A percentile compares a stretch with the other conserved stretches of the same genome.
Conservation (phyloP, 2,113 vertebrate genomes). For the Apodemus sylvaticus region DNA sequence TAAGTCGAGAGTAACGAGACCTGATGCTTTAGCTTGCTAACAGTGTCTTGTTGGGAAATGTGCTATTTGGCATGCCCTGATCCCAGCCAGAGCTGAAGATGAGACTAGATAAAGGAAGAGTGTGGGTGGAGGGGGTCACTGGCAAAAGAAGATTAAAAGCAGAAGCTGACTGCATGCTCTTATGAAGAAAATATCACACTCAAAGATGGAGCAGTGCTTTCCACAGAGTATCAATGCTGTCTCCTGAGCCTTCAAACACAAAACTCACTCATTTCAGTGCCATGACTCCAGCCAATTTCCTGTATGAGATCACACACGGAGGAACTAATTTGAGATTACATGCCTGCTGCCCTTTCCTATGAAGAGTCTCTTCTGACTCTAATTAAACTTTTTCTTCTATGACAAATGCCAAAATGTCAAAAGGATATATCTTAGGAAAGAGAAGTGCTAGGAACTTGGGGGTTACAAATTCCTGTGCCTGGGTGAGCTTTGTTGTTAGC, state of each 20-base stretch:
- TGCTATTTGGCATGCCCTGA: too few species aligned
- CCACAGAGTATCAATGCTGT: not conserved
- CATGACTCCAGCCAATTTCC: conserved; percentile 45
- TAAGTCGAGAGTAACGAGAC: not conserved
- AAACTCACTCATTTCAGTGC: conserved; percentile 60
- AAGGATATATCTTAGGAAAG: conserved; percentile 50
- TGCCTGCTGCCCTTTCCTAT: conserved; percentile 43
- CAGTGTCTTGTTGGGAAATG: not conserved
- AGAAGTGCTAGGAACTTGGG: not conserved
- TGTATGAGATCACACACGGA: conserved; percentile 42
- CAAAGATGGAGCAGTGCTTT: conserved; percentile 14
- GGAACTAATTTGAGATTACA: conserved; percentile 72
- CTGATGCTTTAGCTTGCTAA: not conserved
- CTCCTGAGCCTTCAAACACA: conserved; percentile 49
- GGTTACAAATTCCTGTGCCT: not conserved
- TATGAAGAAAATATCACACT: not conserved
- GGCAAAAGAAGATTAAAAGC: not conserved
- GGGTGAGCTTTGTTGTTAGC: not conserved
- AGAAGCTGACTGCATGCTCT: not conserved
- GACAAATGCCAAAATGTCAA: conserved; percentile 66
- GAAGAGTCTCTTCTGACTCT: conserved; percentile 57
- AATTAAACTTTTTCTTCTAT: conserved; percentile 71
- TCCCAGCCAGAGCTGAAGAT: not conserved
- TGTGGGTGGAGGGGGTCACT: not conserved
- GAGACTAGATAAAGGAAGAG: not conserved